Evolutionary conservation across 2,888 invertebrate species (phyloP), one percentile per base, ranked within the genome.

Genomic region (Diaphora mendica): DNA sequence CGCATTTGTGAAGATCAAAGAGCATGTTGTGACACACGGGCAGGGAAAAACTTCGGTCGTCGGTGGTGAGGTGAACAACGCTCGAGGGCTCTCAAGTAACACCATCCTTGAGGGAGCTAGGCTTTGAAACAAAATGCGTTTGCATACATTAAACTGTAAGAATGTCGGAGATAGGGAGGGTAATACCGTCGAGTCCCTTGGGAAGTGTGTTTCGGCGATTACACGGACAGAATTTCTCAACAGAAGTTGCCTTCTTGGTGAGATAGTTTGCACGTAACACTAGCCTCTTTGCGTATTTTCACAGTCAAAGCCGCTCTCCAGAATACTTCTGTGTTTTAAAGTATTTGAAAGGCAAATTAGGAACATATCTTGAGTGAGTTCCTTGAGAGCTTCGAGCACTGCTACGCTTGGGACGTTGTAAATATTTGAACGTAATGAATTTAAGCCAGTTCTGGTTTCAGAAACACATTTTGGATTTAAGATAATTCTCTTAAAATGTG

Each of bases 41-140:
- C 87, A 82, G 81, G 89, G 87, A 92, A 93, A 94, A 95, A 93
- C 91, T 94, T 93, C 78, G 87, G 89, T 82, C 77, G 89, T 83
- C 82, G 82, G 88, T 85, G 86, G 88, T 85, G 86, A 93, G 90
- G 92, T 90, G 91, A 90, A 87, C 90, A 87, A 81, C 84, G 93
- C 94, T 90, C 72, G 91, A 92, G 94, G 95, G 94, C 89, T 89
- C 91, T 91, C 87, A 81, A 91, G 90, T 91, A 93, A 93, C 92
- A 91, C 92, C 93, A 90, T 92, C 87, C 93, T 91, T 91, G 90
- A 92, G 95, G 94, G 95, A 93, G 91, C 91, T 87, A 92, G 92
- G 93, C 95, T 95, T 95, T 94, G 95, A 94, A 95, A 95, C 95
- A 95, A 95, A 95, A 95, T 95, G 95, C 95, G 95, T 95, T 95